Percentiles rank a stretch among this genome's conserved stretches.
phyloP scores from a whole-genome alignment of 2,113 vertebrate genomes.

The Pandion haliaetus region DNA sequence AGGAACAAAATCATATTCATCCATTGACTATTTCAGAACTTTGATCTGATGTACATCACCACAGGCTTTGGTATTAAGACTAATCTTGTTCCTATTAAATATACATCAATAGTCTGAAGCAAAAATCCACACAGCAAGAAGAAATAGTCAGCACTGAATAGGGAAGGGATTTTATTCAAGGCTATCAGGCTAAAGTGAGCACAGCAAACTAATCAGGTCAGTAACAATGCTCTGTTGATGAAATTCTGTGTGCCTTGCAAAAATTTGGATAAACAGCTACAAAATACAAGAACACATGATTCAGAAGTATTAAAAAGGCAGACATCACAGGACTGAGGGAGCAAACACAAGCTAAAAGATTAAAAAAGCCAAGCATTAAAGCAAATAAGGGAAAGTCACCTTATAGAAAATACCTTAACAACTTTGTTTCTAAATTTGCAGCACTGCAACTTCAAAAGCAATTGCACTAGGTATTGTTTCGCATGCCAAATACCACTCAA shows the following conservation, averaged over 20 bases:
- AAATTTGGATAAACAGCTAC: background rate
- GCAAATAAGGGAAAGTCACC: background rate
- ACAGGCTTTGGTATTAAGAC: background rate
- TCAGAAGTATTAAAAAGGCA: background rate
- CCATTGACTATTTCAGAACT: background rate
- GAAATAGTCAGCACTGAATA: background rate
- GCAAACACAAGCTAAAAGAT: background rate
- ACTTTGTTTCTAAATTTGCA: background rate
- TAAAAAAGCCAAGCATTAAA: background rate
- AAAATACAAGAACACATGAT: background rate
- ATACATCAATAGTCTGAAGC: background rate
- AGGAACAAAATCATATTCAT: slow-evolving; percentile 14
- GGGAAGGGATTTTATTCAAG: background rate
- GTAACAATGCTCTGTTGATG: background rate
- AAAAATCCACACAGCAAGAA: background rate
- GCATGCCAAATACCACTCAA: background rate
- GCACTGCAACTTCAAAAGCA: background rate
- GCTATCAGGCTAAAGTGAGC: background rate
- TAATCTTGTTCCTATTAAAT: slow-evolving; percentile 1
- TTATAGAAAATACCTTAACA: background rate
- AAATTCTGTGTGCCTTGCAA: background rate
- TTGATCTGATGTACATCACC: slow-evolving; percentile 2
- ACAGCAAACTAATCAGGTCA: background rate
- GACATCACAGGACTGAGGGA: background rate
- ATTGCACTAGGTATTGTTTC: background rate